Base-by-base conservation (phyloP, 1,140 invertebrate genomes). In the Atta colombica region DNA sequence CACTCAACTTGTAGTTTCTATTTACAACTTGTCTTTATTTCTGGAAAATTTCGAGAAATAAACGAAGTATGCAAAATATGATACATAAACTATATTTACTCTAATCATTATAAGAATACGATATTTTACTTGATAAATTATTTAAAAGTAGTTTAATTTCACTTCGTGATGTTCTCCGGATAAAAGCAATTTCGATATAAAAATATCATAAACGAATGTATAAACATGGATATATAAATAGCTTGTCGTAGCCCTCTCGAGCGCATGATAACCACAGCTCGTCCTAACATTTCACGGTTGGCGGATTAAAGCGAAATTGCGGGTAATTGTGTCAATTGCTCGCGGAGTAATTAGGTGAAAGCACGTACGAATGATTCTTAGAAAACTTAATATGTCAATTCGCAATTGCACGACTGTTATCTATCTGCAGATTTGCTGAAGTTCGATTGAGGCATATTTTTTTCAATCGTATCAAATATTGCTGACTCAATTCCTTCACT, bases 201-300 rank as follows among this genome's bases (percentile, higher is more conserved):
- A 53, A 78, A 66, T 10, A 7, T 66, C 35, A 21, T 21, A 45
- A 61, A 51, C 10, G 5, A 39, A 66, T 66, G 63, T 4, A 2
- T 39, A 28, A 35, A 12, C 49, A 7, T 28, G 39, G 39, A 31
- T 0, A 21, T 65, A 45, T 25, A 63, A 53, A 78, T 77, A 53
- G 39, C 31, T 31, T 28, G 14, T 74, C 25, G 53, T 39, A 35
- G 45, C 2, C 21, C 21, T 14, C 5, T n/a, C 10, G 25, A 10
- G 6, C 0, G 35, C 35, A 39, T 39, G 35, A 39, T 39, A 39
- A 39, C 35, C 35, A 12, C 61, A n/a, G 2, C 53, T 25, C 25
- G 28, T 82, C 18, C 18, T 61, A 51, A 82, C 39, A 49, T 71
- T 82, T 82, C 25, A 72, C 66, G 68, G 68, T 82, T 61, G 25